Base-by-base conservation (phyloP, 2,888 invertebrate species). In the Entomobrya multifasciata region DNA sequence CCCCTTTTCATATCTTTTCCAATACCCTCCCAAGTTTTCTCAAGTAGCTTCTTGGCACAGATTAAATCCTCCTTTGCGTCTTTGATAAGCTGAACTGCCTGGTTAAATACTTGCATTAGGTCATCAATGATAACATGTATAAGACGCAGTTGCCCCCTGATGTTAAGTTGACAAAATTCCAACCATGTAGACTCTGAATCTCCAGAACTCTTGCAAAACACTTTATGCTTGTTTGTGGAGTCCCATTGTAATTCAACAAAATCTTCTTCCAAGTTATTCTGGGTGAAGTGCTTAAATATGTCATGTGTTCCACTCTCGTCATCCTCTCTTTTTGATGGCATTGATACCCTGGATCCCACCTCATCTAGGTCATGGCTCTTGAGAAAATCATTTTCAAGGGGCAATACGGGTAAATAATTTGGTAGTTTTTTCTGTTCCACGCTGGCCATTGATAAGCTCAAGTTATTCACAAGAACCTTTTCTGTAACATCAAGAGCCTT, bases 301-400 rank as follows among this genome's bases (percentile, higher is more conserved):
- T n/a, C n/a, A 8, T 15, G 13, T 49, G 22, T 17, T 8, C 22
- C 22, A 20, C 22, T 47, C 30, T 25, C n/a, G 30, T 13, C 74
- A 52, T 57, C 6, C 11, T 57, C 22, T 1, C 25, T 57, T 11
- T 57, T 10, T n/a, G 72, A n/a, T n/a, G 27, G 20, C 41, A 41
- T 79, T 25, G 82, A n/a, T n/a, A n/a, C n/a, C n/a, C n/a, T n/a
- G n/a, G n/a, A 47, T 36, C 60, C 72, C 13, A 82, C 49, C 62
- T 82, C 82, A 8, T 82, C 60, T 2, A 82, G n/a, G 30, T 82
- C 82, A 15, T 82, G 82, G 8, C 57, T 55, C 27, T 82, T 82
- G 8, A 82, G 25, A 25, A 41, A 82, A n/a, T 72, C 82, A 10
- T 74, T 10, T 10, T 82, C 72, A 6, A n/a, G 27, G 0, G 60